phyloP scores from a whole-genome alignment of 2,888 invertebrate genomes.

The Gymnosoma rotundatum region DNA sequence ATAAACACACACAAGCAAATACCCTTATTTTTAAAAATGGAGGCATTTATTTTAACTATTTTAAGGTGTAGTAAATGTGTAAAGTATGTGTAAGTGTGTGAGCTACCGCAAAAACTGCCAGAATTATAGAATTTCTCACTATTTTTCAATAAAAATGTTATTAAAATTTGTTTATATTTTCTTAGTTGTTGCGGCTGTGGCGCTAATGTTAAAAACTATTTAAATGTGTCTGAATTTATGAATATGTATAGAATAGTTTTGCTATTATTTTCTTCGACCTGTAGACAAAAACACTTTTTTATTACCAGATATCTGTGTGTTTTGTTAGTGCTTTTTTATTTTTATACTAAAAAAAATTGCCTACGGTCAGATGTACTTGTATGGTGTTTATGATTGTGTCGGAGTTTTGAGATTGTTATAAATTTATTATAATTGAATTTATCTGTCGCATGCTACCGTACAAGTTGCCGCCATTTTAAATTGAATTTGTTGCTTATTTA shows the following conservation, averaged over 20 bases:
- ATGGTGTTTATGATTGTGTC: conserved; percentile 22
- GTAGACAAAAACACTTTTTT: conserved; percentile 39
- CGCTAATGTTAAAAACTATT: background rate
- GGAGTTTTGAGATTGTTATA: conserved; percentile 41
- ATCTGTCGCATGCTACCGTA: conserved; percentile 67
- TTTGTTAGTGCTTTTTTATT: background rate
- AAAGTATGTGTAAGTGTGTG: too few relatives aligned
- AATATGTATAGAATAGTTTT: background rate
- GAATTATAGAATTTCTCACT: conserved; percentile 44
- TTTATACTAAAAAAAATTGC: conserved; percentile 7
- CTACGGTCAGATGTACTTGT: conserved; percentile 49
- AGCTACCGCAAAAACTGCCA: too few relatives aligned
- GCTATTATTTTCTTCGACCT: background rate
- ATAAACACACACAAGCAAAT: too few relatives aligned
- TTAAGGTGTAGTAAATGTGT: too few relatives aligned
- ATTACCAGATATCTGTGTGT: conserved; percentile 2
- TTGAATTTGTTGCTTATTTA: too few relatives aligned
- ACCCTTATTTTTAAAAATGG: too few relatives aligned
- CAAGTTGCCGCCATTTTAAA: conserved; percentile 23
- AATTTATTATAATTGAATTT: conserved; percentile 70
- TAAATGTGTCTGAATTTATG: conserved; percentile 7
- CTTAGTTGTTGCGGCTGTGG: conserved; percentile 43
- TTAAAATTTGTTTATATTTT: conserved; percentile 57
- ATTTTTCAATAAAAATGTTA: conserved; percentile 65
- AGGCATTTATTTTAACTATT: too few relatives aligned